Percentiles rank a stretch among this genome's conserved stretches.
Evolutionary conservation across 2,113 vertebrate species (phyloP).

Genomic region (Limnothrissa miodon): DNA sequence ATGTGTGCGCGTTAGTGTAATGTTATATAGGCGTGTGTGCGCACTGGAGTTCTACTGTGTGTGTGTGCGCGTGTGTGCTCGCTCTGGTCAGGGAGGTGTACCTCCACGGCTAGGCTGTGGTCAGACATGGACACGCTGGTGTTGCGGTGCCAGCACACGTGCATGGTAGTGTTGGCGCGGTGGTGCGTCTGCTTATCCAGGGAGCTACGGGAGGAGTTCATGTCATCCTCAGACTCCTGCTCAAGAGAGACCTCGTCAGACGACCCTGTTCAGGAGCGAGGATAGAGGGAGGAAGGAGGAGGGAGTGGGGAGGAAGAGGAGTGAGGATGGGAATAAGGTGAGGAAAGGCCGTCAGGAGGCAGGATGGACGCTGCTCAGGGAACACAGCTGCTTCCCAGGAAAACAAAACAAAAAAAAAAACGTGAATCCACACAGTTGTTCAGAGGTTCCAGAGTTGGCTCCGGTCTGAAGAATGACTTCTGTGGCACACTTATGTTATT

Average conservation of each 20-base stretch:
- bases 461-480: not conserved
- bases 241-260: constrained; percentile 84
- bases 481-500: constrained; percentile 4
- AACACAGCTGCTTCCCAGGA: not conserved
- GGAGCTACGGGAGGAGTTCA: constrained; percentile 75
- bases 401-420: not conserved
- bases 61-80: not conserved
- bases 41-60: too few relatives aligned
- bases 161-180: constrained; percentile 89
- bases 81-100: constrained; percentile 64
- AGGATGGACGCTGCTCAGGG: not conserved
- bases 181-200: constrained; percentile 84
- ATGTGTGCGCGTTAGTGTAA: not conserved
- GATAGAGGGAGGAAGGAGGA: constrained; percentile 27
- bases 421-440: not conserved
- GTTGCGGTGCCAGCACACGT: constrained; percentile 96
- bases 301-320: constrained; percentile 14
- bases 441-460: not conserved
- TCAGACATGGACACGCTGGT: constrained; percentile 94
- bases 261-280: constrained; percentile 75
- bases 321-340: constrained; percentile 34
- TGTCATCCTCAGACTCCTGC: constrained; percentile 86
- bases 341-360: constrained; percentile 1
- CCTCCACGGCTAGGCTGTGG: constrained; percentile 90
- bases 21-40: not conserved